Percentiles rank a stretch among this genome's conserved stretches.
phyloP scores from a whole-genome alignment of 1,140 invertebrate genomes.

The Melitaea cinxia region DNA sequence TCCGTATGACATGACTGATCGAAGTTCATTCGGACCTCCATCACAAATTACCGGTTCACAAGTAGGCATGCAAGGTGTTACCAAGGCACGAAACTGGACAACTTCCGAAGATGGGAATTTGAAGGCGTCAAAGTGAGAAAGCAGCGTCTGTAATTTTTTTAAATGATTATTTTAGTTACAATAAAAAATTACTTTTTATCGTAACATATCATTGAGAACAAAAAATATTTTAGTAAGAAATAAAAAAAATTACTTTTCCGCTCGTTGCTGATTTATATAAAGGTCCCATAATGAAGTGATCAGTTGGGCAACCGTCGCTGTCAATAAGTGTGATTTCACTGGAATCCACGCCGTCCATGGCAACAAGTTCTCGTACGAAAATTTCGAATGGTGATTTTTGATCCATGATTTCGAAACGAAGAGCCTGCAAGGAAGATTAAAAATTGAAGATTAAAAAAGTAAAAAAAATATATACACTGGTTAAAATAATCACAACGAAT shows the following conservation, averaged over 20 bases:
- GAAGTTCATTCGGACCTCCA: slow-evolving; percentile 89
- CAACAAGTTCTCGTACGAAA: slow-evolving; percentile 95
- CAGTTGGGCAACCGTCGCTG: slow-evolving; percentile 94
- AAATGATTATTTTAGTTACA: not conserved
- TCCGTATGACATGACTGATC: slow-evolving; percentile 91
- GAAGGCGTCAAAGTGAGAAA: slow-evolving; percentile 97
- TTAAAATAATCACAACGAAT: not conserved
- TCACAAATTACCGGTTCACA: slow-evolving; percentile 96
- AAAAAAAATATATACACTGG: slow-evolving; percentile 9
- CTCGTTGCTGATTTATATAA: slow-evolving; percentile 90
- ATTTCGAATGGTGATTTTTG: slow-evolving; percentile 96
- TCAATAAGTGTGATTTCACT: slow-evolving; percentile 96
- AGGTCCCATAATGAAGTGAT: slow-evolving; percentile 96
- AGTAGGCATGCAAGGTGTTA: slow-evolving; percentile 95
- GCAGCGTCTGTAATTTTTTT: slow-evolving; percentile 85
- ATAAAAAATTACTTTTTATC: not conserved
- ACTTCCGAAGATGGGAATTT: slow-evolving; percentile 97
- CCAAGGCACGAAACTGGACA: slow-evolving; percentile 95
- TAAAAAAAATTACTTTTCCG: slow-evolving; percentile 84
- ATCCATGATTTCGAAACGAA: slow-evolving; percentile 95
- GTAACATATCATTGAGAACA: not conserved
- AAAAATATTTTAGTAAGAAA: slow-evolving; percentile 6
- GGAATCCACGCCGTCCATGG: slow-evolving; percentile 96
- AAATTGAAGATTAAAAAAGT: slow-evolving; percentile 18
- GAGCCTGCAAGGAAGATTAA: slow-evolving; percentile 84